Conservation (phyloP, 23 tunicate species). For the Clavelina lepadiformis region DNA sequence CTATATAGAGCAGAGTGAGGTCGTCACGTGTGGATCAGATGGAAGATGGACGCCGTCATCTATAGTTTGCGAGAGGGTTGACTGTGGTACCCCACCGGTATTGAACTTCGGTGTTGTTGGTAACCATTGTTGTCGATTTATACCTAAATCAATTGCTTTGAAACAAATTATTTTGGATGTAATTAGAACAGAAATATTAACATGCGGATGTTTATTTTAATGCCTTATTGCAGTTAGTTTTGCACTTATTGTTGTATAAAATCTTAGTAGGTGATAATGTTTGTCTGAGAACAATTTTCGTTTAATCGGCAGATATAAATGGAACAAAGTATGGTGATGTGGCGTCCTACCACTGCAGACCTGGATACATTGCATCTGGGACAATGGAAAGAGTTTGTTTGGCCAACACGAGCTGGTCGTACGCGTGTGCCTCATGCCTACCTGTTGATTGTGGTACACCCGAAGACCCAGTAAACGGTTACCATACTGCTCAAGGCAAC, state of each 20-base stretch:
- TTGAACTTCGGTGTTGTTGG: constrained; percentile 43
- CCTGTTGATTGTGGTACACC: constrained; percentile 55
- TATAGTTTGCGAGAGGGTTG: constrained; percentile 39
- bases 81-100: constrained; percentile 54
- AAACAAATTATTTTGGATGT: no score
- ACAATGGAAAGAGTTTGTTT: constrained; percentile 13
- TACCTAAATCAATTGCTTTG: not conserved
- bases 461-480: constrained; percentile 43
- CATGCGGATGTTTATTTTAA: no score
- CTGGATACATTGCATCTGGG: constrained; percentile 44
- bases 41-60: constrained; percentile 40
- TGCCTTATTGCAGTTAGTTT: no score
- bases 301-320: constrained; percentile 18
- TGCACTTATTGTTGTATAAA: no score
- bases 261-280: no score
- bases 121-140: constrained; percentile 5
- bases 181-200: no score
- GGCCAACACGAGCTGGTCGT: constrained; percentile 59
- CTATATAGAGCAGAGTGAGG: constrained; percentile 12
- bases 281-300: no score
- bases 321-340: constrained; percentile 33
- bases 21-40: constrained; percentile 34
- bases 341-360: constrained; percentile 38
- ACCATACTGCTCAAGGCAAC: constrained; percentile 26
- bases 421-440: constrained; percentile 23